Evolutionary conservation across 2,797 vertebrate species (phyloP).

Genomic region (Sebastes variabilis): DNA sequence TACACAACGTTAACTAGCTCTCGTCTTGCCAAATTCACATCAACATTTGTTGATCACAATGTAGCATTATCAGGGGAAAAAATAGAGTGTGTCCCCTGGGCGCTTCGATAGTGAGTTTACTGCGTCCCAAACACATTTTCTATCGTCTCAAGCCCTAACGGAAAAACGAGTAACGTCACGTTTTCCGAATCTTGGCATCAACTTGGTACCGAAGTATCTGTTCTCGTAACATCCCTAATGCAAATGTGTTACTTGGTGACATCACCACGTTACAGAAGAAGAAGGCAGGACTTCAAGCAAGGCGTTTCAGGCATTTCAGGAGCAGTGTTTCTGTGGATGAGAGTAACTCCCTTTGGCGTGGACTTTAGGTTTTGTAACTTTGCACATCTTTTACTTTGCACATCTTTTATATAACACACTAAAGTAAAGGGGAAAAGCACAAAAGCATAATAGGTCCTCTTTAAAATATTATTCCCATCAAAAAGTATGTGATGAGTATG

Average conservation of each 20-base stretch:
- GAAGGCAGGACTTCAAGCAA: not conserved
- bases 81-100: no score
- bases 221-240: no score
- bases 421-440: not conserved
- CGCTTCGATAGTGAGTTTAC: no score
- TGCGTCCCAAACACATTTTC: no score
- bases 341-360: not conserved
- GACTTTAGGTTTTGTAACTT: not conserved
- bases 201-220: no score
- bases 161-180: no score
- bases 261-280: not conserved
- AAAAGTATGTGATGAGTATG: not conserved
- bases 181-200: rapidly evolving
- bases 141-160: no score
- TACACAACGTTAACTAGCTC: no score
- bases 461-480: not conserved
- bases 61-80: no score
- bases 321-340: not conserved
- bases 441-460: not conserved
- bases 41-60: no score
- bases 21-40: no score
- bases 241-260: not conserved
- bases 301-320: not conserved
- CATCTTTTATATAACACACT: not conserved
- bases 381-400: not conserved